These are phyloP conservation scores for Orius insidiosus DNA, from an alignment of 1,140 invertebrate species.

Conservation along the genomic window DNA sequence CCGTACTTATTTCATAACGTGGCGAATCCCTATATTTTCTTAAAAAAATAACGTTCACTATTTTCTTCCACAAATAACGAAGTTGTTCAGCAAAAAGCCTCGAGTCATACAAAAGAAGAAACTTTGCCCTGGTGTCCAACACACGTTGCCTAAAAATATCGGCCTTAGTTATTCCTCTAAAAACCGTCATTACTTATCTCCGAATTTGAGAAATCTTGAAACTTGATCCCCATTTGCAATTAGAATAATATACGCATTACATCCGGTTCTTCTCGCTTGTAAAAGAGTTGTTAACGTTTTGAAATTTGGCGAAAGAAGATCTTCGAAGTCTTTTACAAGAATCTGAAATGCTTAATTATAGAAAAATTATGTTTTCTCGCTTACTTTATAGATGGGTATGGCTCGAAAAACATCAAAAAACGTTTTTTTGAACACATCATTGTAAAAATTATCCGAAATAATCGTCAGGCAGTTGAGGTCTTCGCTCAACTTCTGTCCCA, in stretches of 20 bases:
- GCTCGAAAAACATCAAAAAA: conserved; percentile 26
- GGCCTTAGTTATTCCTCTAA: neutral
- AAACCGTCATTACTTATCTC: conserved; percentile 35
- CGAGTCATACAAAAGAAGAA: conserved; percentile 45
- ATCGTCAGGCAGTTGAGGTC: conserved; percentile 28
- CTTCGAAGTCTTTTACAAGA: conserved; percentile 41
- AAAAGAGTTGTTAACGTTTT: conserved; percentile 33
- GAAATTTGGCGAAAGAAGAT: conserved; percentile 39
- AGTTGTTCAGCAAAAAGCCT: conserved; percentile 43
- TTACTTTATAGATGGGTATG: conserved; percentile 34
- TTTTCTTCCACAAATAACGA: conserved; percentile 56
- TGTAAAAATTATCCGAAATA: conserved; percentile 31
- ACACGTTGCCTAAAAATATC: conserved; percentile 35
- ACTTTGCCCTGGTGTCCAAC: conserved; percentile 47
- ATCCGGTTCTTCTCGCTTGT: conserved; percentile 40
- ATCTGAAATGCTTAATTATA: conserved; percentile 28
- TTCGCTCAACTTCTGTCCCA: conserved; percentile 2
- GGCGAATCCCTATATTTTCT: conserved; percentile 30
- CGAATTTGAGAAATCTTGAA: conserved; percentile 42
- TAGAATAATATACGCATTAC: conserved; percentile 50
- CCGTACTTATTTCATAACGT: conserved; percentile 48
- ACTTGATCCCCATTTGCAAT: conserved; percentile 52
- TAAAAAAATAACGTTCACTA: conserved; percentile 56
- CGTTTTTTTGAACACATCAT: conserved; percentile 28
- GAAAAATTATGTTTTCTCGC: conserved; percentile 1